Conservation (phyloP, 2,797 vertebrate species). For the Anas capensis region DNA sequence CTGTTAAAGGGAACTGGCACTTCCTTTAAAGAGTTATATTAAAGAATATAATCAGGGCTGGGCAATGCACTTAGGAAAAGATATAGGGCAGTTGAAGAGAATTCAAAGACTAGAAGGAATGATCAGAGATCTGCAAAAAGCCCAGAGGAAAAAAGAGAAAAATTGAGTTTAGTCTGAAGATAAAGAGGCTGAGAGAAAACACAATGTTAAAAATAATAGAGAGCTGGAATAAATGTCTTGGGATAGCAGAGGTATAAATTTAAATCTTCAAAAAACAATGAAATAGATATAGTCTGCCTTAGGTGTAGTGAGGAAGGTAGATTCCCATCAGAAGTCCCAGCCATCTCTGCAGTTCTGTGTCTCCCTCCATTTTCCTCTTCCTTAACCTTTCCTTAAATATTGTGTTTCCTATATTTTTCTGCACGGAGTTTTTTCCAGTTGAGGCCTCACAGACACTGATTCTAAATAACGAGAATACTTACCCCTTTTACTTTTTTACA, state of each 20-base stretch:
- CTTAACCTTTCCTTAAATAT: background rate
- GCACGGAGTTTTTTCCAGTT: background rate
- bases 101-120: background rate
- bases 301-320: background rate
- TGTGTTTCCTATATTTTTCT: background rate
- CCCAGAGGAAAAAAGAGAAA: background rate
- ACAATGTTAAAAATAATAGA: background rate
- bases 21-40: background rate
- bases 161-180: background rate
- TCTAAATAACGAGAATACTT: background rate
- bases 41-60: background rate
- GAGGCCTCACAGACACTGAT: fast-evolving
- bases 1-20: background rate
- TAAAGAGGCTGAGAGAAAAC: background rate
- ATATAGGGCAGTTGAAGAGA: background rate
- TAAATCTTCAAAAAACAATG: background rate
- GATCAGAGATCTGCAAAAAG: background rate
- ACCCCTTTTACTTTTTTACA: background rate
- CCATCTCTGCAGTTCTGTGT: background rate
- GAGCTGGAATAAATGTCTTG: background rate
- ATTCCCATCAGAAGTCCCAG: background rate
- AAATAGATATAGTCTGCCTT: background rate
- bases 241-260: background rate
- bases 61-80: background rate
- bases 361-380: background rate